Evolutionary conservation across 92 coral and sea anemone genomes (phyloP), one percentile per base, ranked within the genome.

Genomic region (Siderastrea siderea): DNA sequence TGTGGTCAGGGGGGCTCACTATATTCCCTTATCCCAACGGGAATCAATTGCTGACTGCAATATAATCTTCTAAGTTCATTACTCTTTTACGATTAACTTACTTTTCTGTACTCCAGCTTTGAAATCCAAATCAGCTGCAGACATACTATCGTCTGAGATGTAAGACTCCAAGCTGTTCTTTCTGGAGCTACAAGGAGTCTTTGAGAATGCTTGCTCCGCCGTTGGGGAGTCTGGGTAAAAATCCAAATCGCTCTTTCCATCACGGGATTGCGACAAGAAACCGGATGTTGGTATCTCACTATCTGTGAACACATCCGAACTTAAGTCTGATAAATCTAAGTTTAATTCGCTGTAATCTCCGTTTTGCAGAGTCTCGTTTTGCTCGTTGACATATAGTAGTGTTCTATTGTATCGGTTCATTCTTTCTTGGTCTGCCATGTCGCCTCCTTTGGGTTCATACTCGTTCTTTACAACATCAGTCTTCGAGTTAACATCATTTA

Each of bases 121-220:
- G 62, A 72, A 55, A 63, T 88, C 91, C 74, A 80, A 58, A 45
- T 86, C 90, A 78, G 46, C 81, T 43, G 89, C 95, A 47, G 90
- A 68, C 80, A 87, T 77, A 59, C 98, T 95, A 60, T 95, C 96
- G 12, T 90, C 96, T 50, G 96, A 89, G 60, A 93, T 74, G 75
- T 86, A 90, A 6, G 98, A 93, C 71, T 95, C 98, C 70, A 93
- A 72, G 67, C 99, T 97, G 81, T 97, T 97, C 71, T 94, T 94
- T 72, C 99, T 87, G 38, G 99, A 95, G 68, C 99, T 97, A 74
- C 99, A 97, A 51, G 99, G 99, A 16, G 99, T 97, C 94, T 97
- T 97, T 1, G 93, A 95, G 88, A 93, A 97, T 88, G 96, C 92
- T 47, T 88, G 89, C 84, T 97, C 99, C 8, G 99, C 91, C 11